Base-by-base conservation (phyloP, 2,113 vertebrate species). In the Melanotaenia duboulayi region DNA sequence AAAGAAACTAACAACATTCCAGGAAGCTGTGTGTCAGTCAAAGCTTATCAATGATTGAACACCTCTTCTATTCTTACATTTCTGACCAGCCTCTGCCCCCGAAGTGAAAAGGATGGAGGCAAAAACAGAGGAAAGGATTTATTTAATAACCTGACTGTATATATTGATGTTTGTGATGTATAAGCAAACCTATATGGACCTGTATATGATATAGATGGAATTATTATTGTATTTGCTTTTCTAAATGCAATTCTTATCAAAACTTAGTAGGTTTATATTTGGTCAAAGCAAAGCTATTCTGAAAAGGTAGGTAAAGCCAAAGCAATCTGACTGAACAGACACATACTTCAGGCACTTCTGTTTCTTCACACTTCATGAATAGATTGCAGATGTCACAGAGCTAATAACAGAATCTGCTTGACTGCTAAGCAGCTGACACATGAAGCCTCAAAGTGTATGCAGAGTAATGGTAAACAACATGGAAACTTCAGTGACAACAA, bases 1-100 rank as follows among this genome's bases (percentile, higher is more conserved):
- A 20, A 46, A 74, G 65, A 49, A 74, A 49, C 65, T 13, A 66
- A 32, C 74, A 76, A 52, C 56, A n/a, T 8, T 50, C 12, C 66
- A 64, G 63, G 12, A 77, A 70, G 70, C 68, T 25, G 48, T 4
- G 39, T 22, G 75, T 83, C 74, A 80, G 40, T 81, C 78, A 75
- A 20, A 83, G 65, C 54, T 60, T 73, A 78, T 87, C 75, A 82
- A 78, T 82, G 70, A 84, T 75, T 87, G 76, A 89, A 80, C 32
- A 16, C 55, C 50, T 65, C 51, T 48, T 20, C 67, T 51, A 23
- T 70, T 81, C 55, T 63, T 32, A 23, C 59, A 22, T 56, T 24
- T 64, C 66, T 23, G 35, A 51, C 51, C 50, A 37, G 46, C 19
- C 44, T 63, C 17, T 61, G 24, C 56, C 44, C 61, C 12, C 25